Base-by-base conservation (phyloP, 2,113 vertebrate genomes). In the Hirundichthys speculiger region DNA sequence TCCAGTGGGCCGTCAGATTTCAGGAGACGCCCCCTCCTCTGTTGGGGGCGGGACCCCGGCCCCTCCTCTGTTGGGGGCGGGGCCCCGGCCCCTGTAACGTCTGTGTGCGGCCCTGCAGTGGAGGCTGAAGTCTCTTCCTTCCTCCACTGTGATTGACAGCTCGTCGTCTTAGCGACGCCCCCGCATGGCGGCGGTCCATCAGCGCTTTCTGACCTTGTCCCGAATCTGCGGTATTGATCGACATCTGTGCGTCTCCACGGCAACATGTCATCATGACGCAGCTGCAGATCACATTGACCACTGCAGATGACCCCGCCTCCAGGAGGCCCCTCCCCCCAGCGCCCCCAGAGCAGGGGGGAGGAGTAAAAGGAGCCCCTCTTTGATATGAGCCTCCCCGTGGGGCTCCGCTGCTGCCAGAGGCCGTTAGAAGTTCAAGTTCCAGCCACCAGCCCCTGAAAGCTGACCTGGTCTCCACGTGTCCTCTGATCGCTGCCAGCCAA, bases 401-500 rank as follows among this genome's bases (percentile, higher is more conserved):
- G 85, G 51, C 42, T 83, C 61, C 69, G 40, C 41, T 62, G 56
- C 42, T 72, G 75, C 48, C 86, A 69, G 90, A 82, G 80, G 83
- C 83, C 25, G 77, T 84, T 82, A 79, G 55, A 89, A 86, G 78
- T 87, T 90, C 88, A 85, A 76, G 68, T 90, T 91, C 77, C 86
- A 71, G 77, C 79, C 61, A 84, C 77, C 85, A 88, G 70, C 43
- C 84, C 75, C 79, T 87, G 91, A 90, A 92, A 93, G 89, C 25
- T 81, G 72, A 87, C 76, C 90, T 79, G 83, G 60, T 80, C 73
- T 86, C 75, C 62, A 79, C 60, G 60, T 82, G 62, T 87, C 87
- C 91, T 93, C 82, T 78, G 74, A 75, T 83, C 83, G 70, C 63
- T 84, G 83, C 16, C 58, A 64, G 65, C 87, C 85, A 91, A 87